Percentiles rank a stretch among this genome's conserved stretches.
Conservation (phyloP, 2,797 vertebrate species). For the Phataginus tricuspis region DNA sequence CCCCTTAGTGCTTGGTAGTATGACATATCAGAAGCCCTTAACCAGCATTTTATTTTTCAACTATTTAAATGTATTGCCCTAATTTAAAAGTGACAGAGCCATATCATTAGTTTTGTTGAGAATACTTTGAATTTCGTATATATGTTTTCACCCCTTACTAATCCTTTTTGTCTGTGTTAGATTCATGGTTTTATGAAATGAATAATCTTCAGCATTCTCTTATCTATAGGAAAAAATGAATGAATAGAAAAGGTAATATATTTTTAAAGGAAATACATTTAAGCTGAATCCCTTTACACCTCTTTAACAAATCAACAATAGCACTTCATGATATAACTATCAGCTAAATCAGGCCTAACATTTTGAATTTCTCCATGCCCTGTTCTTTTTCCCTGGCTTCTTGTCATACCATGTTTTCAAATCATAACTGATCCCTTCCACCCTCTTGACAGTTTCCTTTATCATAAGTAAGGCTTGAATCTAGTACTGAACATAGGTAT, state of each 20-base stretch:
- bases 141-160: background rate
- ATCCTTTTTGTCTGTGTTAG: background rate
- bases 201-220: background rate
- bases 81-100: background rate
- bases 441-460: background rate
- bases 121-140: background rate
- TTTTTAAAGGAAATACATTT: background rate
- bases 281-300: background rate
- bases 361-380: background rate
- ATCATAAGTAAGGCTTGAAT: background rate
- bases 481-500: background rate
- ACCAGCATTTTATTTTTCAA: background rate
- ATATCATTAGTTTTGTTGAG: background rate
- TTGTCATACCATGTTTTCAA: background rate
- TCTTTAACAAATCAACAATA: background rate
- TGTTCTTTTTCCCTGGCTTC: rapidly evolving
- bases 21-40: background rate
- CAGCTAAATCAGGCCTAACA: background rate
- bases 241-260: background rate
- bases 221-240: background rate
- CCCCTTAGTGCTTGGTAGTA: background rate
- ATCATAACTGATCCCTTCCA: rapidly evolving
- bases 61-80: background rate
- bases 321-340: background rate
- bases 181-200: background rate